Evolutionary conservation across 2,113 vertebrate genomes (phyloP).

Genomic region (Cettia cetti): DNA sequence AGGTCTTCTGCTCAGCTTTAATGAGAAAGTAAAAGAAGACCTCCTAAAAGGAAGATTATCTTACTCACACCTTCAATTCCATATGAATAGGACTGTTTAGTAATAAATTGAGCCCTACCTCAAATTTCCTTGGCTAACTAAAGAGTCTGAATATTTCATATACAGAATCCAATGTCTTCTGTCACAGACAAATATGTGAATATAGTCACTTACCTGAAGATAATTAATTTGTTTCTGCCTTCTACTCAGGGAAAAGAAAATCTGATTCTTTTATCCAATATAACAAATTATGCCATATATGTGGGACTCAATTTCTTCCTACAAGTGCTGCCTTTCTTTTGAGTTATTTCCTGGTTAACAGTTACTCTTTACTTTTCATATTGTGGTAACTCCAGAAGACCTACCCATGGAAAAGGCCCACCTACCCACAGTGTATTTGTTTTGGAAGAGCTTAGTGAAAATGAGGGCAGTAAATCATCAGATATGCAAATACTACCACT

Average conservation of each 20-base stretch:
- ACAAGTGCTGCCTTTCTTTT: neutral
- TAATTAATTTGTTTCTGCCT: neutral
- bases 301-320: neutral
- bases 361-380: neutral
- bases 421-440: neutral
- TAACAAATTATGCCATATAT: neutral
- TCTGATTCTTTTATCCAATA: neutral
- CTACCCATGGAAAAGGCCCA: neutral
- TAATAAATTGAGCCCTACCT: neutral
- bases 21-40: neutral
- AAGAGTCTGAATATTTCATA: neutral
- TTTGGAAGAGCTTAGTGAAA: neutral
- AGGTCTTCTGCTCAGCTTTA: neutral
- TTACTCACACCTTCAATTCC: neutral
- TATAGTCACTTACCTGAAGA: neutral
- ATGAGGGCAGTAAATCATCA: neutral
- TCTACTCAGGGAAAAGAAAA: neutral
- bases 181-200: neutral
- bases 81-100: neutral
- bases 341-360: neutral
- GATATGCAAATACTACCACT: constrained; percentile 9
- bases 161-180: neutral
- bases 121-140: neutral
- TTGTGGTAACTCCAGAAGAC: neutral
- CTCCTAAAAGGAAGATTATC: neutral